phyloP scores from a whole-genome alignment of 2,888 invertebrate genomes.

The Agrochola lychnidis region DNA sequence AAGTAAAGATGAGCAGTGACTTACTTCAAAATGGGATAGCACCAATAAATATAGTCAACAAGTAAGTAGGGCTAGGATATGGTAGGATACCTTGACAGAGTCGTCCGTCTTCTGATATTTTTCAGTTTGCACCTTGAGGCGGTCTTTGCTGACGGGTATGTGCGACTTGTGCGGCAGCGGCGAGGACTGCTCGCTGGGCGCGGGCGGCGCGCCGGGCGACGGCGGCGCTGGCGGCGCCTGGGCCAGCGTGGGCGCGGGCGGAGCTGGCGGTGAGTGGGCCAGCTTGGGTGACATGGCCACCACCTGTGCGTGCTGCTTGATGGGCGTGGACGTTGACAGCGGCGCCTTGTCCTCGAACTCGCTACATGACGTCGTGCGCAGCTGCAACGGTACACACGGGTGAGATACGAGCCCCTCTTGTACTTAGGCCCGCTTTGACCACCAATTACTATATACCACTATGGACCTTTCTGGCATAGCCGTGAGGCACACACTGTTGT shows the following conservation, averaged over 20 bases:
- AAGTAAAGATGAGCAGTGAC: too few species aligned
- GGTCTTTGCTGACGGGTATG: slow-evolving; percentile 72
- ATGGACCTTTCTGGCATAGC: not conserved
- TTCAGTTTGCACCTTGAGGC: slow-evolving; percentile 64
- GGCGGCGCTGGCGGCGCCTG: slow-evolving; percentile 22
- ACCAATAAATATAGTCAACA: too few species aligned
- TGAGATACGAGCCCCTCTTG: not conserved
- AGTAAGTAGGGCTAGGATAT: not conserved
- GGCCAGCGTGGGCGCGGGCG: slow-evolving; percentile 68
- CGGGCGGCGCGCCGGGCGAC: slow-evolving; percentile 53
- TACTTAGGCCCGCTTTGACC: not conserved
- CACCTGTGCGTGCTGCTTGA: slow-evolving; percentile 81
- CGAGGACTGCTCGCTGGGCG: slow-evolving; percentile 65
- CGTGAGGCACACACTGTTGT: not conserved
- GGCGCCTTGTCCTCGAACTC: slow-evolving; percentile 74
- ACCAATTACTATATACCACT: not conserved
- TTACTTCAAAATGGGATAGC: too few species aligned
- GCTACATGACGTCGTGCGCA: slow-evolving; percentile 70
- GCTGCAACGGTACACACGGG: slow-evolving; percentile 64
- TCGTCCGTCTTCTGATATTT: slow-evolving; percentile 78
- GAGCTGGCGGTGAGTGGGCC: slow-evolving; percentile 16
- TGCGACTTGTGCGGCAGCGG: slow-evolving; percentile 67
- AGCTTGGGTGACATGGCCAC: slow-evolving; percentile 86
- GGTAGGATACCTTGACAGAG: slow-evolving; percentile 54
- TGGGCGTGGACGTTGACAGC: slow-evolving; percentile 84